phyloP scores from a whole-genome alignment of 92 coral and sea anemone genomes.

The Nematostella vectensis region DNA sequence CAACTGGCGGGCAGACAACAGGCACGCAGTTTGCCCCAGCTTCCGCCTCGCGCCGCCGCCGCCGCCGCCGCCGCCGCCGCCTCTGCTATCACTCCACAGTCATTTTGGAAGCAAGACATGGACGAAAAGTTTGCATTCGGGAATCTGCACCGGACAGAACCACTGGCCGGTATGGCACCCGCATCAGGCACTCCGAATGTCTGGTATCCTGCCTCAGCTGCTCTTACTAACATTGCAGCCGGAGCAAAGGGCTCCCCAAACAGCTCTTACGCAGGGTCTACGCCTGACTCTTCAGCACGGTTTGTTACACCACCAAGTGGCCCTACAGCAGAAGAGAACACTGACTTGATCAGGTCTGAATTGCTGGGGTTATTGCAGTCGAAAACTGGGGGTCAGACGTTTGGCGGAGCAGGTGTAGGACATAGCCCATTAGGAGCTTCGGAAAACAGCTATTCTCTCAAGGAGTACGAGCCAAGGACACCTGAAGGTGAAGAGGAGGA shows the following conservation, averaged over 20 bases:
- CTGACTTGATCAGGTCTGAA: background rate
- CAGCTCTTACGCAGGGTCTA: constrained; percentile 1
- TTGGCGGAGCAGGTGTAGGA: background rate
- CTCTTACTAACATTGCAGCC: constrained; percentile 23
- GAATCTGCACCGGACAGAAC: constrained; percentile 26
- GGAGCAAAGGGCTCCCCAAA: background rate
- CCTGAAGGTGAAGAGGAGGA: constrained; percentile 1
- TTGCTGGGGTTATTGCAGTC: constrained; percentile 14
- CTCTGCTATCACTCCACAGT: constrained; percentile 23
- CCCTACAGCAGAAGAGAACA: background rate
- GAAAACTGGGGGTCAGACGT: background rate
- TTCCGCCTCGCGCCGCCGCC: background rate
- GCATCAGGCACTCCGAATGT: constrained; percentile 23
- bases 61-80: constrained; percentile 5
- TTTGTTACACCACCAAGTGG: background rate
- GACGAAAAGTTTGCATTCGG: constrained; percentile 40
- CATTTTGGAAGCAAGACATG: constrained; percentile 60
- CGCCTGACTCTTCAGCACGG: too few relatives aligned
- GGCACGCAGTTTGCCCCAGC: constrained; percentile 2
- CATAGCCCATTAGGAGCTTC: background rate
- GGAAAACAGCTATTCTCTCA: background rate
- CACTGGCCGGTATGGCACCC: constrained; percentile 49
- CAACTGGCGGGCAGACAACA: background rate
- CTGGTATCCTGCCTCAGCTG: constrained; percentile 45
- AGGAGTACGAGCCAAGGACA: background rate